Percentiles rank a stretch among this genome's conserved stretches.
Evolutionary conservation across 2,888 invertebrate species (phyloP).

Genomic region (Scrobipalpa atriplicella): DNA sequence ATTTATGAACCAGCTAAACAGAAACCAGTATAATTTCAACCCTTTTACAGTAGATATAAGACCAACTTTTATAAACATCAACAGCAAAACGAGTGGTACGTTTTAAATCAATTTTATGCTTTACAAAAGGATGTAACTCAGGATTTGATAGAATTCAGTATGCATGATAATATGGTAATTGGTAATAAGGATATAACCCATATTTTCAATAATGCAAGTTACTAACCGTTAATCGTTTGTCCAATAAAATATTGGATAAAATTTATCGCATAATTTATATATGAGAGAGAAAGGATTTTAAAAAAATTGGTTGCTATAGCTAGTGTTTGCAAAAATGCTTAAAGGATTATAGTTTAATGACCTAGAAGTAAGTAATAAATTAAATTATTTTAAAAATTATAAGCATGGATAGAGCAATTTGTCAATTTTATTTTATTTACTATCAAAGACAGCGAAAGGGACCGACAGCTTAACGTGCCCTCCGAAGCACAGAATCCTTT

Average conservation of each 20-base stretch:
- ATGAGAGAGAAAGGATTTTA: not conserved
- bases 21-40: not conserved
- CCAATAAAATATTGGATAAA: conserved; percentile 17
- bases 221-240: conserved; percentile 35
- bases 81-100: not conserved
- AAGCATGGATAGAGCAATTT: too few relatives aligned
- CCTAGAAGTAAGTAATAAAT: too few relatives aligned
- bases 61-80: not conserved
- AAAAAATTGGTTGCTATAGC: not conserved
- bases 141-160: conserved; percentile 35
- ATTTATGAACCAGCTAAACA: conserved; percentile 8
- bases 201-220: conserved; percentile 27
- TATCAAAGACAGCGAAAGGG: too few relatives aligned
- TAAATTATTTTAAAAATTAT: too few relatives aligned
- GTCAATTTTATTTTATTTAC: too few relatives aligned
- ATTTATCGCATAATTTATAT: conserved; percentile 3
- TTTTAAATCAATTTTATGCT: not conserved
- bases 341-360: too few relatives aligned
- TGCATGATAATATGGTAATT: conserved; percentile 43
- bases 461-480: too few relatives aligned
- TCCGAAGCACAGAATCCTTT: too few relatives aligned
- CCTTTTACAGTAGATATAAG: not conserved
- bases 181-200: conserved; percentile 30
- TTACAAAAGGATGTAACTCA: conserved; percentile 36
- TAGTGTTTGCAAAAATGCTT: too few relatives aligned